phyloP scores from a whole-genome alignment of 2,797 vertebrate species.

The Meda fulgida region DNA sequence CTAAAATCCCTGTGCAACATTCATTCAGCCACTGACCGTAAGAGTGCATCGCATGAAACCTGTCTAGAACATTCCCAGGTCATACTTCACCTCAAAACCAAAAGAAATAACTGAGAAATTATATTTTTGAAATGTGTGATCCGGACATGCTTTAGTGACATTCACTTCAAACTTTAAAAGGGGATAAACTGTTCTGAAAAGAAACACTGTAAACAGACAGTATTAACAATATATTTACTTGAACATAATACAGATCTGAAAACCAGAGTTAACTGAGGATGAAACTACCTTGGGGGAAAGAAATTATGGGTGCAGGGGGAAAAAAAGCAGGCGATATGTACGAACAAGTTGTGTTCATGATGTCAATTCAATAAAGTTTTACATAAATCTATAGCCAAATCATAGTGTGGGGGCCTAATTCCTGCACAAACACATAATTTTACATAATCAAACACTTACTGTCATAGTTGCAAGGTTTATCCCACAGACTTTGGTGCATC shows the following conservation, averaged over 20 bases:
- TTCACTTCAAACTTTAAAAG: background rate
- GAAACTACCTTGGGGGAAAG: conserved; percentile 32
- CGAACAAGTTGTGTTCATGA: conserved; percentile 14
- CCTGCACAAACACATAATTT: conserved; percentile 37
- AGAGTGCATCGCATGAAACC: background rate
- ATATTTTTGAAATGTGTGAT: background rate
- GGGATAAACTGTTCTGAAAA: background rate
- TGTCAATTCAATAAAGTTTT: conserved; percentile 51
- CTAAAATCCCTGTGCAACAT: conserved; percentile 12
- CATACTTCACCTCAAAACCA: background rate
- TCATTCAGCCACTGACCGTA: background rate
- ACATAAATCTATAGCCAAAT: conserved; percentile 44
- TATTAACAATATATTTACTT: background rate
- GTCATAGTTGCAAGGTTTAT: conserved; percentile 41
- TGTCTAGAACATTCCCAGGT: background rate
- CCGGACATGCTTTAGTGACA: background rate
- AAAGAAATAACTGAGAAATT: background rate
- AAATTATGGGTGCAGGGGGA: background rate
- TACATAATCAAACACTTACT: conserved; percentile 37
- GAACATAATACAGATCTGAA: background rate
- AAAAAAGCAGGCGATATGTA: conserved; percentile 29
- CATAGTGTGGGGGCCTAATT: conserved; percentile 30
- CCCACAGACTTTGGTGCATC: conserved; percentile 43
- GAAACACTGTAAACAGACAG: background rate
- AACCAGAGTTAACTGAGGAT: conserved; percentile 34